phyloP scores from a whole-genome alignment of 1,140 invertebrate species.

The Eumaeus atala region DNA sequence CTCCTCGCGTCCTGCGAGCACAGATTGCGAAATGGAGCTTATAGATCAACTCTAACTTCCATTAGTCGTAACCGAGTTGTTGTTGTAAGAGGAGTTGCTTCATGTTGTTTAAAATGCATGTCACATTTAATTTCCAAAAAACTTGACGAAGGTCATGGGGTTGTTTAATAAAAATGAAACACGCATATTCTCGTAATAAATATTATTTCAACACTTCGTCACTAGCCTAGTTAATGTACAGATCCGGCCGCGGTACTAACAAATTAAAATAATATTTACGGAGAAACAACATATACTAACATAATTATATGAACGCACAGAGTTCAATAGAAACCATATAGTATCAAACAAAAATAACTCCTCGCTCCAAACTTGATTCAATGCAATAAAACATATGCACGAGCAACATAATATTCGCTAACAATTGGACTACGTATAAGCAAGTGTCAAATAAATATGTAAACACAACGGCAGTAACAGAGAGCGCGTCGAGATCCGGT shows the following conservation, averaged over 20 bases:
- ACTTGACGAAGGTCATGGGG: too few relatives aligned
- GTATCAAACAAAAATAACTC: slow-evolving; percentile 33
- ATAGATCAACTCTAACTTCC: too few relatives aligned
- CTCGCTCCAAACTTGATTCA: slow-evolving; percentile 51
- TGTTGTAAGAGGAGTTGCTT: too few relatives aligned
- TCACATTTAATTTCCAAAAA: too few relatives aligned
- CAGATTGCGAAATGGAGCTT: too few relatives aligned
- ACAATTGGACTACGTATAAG: slow-evolving; percentile 24
- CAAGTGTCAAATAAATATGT: slow-evolving; percentile 17
- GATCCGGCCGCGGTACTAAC: slow-evolving; percentile 33
- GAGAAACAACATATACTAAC: slow-evolving; percentile 32
- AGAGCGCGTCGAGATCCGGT: background rate
- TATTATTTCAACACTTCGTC: slow-evolving; percentile 63
- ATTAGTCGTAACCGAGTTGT: too few relatives aligned
- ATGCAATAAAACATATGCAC: slow-evolving; percentile 11
- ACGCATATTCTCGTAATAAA: slow-evolving; percentile 55
- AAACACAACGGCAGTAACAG: slow-evolving; percentile 4
- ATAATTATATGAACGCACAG: slow-evolving; percentile 18
- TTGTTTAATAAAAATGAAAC: slow-evolving; percentile 35
- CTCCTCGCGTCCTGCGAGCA: too few relatives aligned
- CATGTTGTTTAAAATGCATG: too few relatives aligned
- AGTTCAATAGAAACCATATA: slow-evolving; percentile 24
- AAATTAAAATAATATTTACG: slow-evolving; percentile 68
- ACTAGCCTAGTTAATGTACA: slow-evolving; percentile 49
- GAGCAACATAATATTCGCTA: slow-evolving; percentile 14